Evolutionary conservation across 2,113 vertebrate genomes (phyloP).

Genomic region (Mormyrus lacerda): DNA sequence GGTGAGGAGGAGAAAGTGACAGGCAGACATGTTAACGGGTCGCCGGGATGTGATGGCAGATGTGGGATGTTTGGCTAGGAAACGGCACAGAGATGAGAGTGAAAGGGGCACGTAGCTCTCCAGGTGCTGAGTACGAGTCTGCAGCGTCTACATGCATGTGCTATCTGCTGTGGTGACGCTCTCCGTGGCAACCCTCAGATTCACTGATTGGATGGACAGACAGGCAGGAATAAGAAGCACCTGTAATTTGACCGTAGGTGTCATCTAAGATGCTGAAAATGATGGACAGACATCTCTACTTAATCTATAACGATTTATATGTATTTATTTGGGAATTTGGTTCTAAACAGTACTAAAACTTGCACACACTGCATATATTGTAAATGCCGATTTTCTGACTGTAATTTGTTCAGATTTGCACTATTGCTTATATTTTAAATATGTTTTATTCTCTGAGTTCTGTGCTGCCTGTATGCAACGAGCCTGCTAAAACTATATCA

Average conservation of each 20-base stretch:
- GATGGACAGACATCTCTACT: constrained; percentile 58
- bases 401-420: neutral
- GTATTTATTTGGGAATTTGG: neutral
- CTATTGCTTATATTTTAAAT: neutral
- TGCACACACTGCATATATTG: neutral
- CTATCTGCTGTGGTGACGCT: neutral
- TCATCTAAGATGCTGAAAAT: constrained; percentile 84
- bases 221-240: neutral
- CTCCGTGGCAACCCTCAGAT: neutral
- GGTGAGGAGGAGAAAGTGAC: neutral
- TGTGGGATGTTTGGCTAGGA: neutral
- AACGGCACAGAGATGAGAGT: neutral
- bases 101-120: neutral
- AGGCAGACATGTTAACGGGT: neutral
- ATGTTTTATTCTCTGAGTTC: neutral
- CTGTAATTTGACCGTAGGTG: neutral
- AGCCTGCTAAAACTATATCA: neutral
- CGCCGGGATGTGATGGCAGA: neutral
- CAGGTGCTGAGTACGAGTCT: neutral
- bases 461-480: neutral
- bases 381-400: neutral
- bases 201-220: neutral
- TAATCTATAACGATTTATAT: neutral
- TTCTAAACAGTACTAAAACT: neutral
- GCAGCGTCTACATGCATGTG: neutral